Conservation (phyloP, 1,140 invertebrate species). For the Neodiprion lecontei region DNA sequence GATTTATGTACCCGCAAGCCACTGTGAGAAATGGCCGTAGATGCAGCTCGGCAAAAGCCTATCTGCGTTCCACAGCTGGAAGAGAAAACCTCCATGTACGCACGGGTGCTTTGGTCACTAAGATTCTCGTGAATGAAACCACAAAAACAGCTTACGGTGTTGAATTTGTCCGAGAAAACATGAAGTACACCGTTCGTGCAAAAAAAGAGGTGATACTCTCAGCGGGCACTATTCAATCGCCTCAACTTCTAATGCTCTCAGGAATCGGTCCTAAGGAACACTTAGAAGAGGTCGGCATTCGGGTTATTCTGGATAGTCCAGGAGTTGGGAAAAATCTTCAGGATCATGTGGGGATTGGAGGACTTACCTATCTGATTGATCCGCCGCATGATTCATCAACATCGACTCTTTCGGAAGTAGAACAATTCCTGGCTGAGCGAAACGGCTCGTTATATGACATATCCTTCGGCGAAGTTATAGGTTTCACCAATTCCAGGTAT, state of each 20-base stretch:
- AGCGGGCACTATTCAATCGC: conserved; percentile 66
- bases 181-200: conserved; percentile 55
- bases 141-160: conserved; percentile 71
- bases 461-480: conserved; percentile 73
- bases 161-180: conserved; percentile 67
- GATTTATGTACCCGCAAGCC: conserved; percentile 69
- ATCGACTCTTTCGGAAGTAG: conserved; percentile 56
- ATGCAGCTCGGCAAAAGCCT: conserved; percentile 71
- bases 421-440: conserved; percentile 33
- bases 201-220: conserved; percentile 66
- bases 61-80: conserved; percentile 63
- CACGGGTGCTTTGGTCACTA: conserved; percentile 67
- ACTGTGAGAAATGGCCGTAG: conserved; percentile 69
- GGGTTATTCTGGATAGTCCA: conserved; percentile 69
- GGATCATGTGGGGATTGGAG: conserved; percentile 77
- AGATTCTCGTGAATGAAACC: conserved; percentile 67
- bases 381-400: conserved; percentile 63
- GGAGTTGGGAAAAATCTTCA: conserved; percentile 83
- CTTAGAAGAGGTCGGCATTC: conserved; percentile 59
- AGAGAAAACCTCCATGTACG: conserved; percentile 72
- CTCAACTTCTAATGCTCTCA: conserved; percentile 70
- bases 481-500: conserved; percentile 68
- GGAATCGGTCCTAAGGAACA: conserved; percentile 65
- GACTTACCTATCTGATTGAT: conserved; percentile 73
- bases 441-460: conserved; percentile 67